Base-by-base conservation (phyloP, 2,888 invertebrate species). In the Marasmarcha lunaedactyla region DNA sequence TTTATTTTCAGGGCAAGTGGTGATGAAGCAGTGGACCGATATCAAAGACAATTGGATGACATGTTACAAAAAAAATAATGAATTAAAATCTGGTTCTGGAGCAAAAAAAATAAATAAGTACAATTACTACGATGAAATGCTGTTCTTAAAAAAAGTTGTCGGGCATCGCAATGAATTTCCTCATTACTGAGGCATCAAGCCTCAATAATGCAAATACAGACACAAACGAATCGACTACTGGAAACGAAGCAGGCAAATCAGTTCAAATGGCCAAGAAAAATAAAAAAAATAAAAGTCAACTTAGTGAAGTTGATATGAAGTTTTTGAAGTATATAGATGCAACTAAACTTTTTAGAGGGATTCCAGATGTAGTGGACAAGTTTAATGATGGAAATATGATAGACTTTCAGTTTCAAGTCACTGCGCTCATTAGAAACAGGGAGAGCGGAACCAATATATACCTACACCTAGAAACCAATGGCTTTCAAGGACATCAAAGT, bases 401-500 rank as follows among this genome's bases (percentile, higher is more conserved):
- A 37, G 49, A 46, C 40, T 47, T 49, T 45, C 46, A 46, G 42
- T 49, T 45, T 46, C 41, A 49, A 50, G 49, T 49, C 35, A 47
- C 47, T 39, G 45, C 45, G 45, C 45, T 47, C 40, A 49, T 47
- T 45, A 47, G 43, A 44, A 49, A 46, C 49, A 46, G 38, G 45
- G 44, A 48, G 39, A 46, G 48, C 39, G 41, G 46, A 47, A 37
- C 41, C 48, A 41, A 39, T 49, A 49, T 46, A 47, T 46, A 49
- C 47, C 44, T 49, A 47, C 44, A 47, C 40, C 47, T 37, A 47
- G 46, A 49, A 47, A 49, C 49, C 47, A 46, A 49, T 44, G 47
- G 49, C 47, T 40, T 47, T 46, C 49, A 49, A 49, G 42, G 44
- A 46, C 42, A 46, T 46, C 37, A 44, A 43, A 47, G 47, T 47